phyloP scores from a whole-genome alignment of 1,140 invertebrate genomes.

The Vollenhovia emeryi region DNA sequence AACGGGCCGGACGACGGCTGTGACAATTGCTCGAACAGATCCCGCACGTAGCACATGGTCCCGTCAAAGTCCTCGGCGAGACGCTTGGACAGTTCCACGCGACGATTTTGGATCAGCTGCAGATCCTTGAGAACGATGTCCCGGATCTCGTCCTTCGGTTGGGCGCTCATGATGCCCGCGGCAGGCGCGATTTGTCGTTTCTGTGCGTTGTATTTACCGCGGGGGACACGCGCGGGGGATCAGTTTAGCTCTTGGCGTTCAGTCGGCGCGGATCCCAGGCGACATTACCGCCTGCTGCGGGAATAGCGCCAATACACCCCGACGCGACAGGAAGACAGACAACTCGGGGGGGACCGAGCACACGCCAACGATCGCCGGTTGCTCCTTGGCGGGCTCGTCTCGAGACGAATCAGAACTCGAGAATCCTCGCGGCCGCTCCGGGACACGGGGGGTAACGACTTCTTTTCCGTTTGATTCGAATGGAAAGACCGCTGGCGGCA shows the following conservation, averaged over 20 bases:
- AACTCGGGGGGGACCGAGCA: too few species aligned
- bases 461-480: slow-evolving; percentile 69
- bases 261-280: neutral
- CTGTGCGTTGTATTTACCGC: neutral
- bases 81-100: slow-evolving; percentile 50
- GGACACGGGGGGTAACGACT: slow-evolving; percentile 55
- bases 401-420: neutral
- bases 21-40: slow-evolving; percentile 70
- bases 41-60: slow-evolving; percentile 52
- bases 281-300: neutral
- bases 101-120: slow-evolving; percentile 39
- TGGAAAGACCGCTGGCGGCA: slow-evolving; percentile 10
- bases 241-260: too few species aligned
- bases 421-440: too few species aligned
- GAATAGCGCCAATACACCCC: neutral
- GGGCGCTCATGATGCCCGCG: slow-evolving; percentile 45
- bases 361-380: neutral
- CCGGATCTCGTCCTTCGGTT: slow-evolving; percentile 47
- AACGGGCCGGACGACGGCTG: slow-evolving; percentile 69
- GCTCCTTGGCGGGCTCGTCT: slow-evolving; percentile 11
- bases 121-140: slow-evolving; percentile 53
- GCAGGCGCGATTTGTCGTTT: neutral
- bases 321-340: neutral
- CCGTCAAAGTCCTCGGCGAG: slow-evolving; percentile 38
- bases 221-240: neutral